These are phyloP conservation scores for Lophura swinhoii DNA, from an alignment of 2,797 vertebrate species.

Conservation along the genomic window DNA sequence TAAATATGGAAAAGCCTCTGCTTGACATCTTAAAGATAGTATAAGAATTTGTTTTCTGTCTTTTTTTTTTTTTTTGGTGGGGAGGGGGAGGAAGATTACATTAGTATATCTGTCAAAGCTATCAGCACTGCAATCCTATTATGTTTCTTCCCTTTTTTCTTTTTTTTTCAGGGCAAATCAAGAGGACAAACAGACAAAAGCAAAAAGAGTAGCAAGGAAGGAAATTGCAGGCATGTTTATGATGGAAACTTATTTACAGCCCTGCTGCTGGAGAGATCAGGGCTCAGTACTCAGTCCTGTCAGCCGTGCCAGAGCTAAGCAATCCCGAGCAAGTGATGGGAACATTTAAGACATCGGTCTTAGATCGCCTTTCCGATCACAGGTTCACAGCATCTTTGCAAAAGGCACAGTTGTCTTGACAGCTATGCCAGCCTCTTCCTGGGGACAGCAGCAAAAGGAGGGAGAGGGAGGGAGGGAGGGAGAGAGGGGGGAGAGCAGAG, in stretches of 20 bases:
- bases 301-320: neutral
- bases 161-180: neutral
- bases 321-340: neutral
- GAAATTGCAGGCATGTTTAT: constrained; percentile 49
- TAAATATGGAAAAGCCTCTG: neutral
- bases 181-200: neutral
- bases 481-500: neutral
- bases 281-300: neutral
- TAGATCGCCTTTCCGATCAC: neutral
- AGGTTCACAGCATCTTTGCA: constrained; percentile 14
- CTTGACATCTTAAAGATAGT: neutral
- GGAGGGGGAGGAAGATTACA: neutral
- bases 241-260: constrained; percentile 48
- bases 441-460: constrained; percentile 23
- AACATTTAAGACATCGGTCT: neutral
- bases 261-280: neutral
- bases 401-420: constrained; percentile 36
- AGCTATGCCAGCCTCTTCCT: constrained; percentile 36
- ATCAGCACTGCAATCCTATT: neutral
- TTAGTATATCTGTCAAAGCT: neutral
- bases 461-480: neutral
- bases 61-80: neutral
- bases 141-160: neutral
- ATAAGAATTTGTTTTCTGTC: neutral
- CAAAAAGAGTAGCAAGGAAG: constrained; percentile 36